Percentiles rank a stretch among this genome's conserved stretches.
Evolutionary conservation across 1,140 invertebrate genomes (phyloP).

Genomic region (Monochamus saltuarius): DNA sequence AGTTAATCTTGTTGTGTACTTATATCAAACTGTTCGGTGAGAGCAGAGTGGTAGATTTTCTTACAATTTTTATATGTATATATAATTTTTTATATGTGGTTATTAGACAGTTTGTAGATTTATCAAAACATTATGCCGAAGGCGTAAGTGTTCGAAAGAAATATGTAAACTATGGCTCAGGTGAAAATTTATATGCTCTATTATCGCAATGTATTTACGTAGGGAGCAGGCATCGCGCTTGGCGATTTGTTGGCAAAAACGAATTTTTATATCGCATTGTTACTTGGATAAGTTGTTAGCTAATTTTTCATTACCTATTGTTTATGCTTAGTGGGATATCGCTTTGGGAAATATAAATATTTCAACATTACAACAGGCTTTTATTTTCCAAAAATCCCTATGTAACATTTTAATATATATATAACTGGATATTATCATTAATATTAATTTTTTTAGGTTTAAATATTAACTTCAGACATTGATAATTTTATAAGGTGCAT

Average conservation of each 20-base stretch:
- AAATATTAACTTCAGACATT: no score
- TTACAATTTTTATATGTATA: conserved; percentile 1
- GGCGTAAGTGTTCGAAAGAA: not conserved
- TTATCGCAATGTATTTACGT: not conserved
- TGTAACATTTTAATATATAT: conserved; percentile 13
- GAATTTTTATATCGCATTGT: conserved; percentile 36
- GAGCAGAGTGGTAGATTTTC: not conserved
- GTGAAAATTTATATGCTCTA: conserved; percentile 19
- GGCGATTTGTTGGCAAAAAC: conserved; percentile 31
- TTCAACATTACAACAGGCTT: conserved; percentile 28
- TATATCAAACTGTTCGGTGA: not conserved
- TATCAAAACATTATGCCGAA: not conserved
- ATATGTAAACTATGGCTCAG: conserved; percentile 27
- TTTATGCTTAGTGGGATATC: conserved; percentile 34
- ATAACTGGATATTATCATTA: not conserved
- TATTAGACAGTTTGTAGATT: not conserved
- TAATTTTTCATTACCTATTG: conserved; percentile 30
- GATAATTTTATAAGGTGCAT: no score
- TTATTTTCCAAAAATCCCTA: conserved; percentile 20
- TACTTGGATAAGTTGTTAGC: conserved; percentile 30
- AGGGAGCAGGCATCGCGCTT: conserved; percentile 9
- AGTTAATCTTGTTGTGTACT: conserved; percentile 23
- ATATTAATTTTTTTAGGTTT: no score
- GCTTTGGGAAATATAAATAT: conserved; percentile 36
- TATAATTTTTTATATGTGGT: not conserved